phyloP scores from a whole-genome alignment of 1,140 invertebrate genomes.

The Drosophila lini region DNA sequence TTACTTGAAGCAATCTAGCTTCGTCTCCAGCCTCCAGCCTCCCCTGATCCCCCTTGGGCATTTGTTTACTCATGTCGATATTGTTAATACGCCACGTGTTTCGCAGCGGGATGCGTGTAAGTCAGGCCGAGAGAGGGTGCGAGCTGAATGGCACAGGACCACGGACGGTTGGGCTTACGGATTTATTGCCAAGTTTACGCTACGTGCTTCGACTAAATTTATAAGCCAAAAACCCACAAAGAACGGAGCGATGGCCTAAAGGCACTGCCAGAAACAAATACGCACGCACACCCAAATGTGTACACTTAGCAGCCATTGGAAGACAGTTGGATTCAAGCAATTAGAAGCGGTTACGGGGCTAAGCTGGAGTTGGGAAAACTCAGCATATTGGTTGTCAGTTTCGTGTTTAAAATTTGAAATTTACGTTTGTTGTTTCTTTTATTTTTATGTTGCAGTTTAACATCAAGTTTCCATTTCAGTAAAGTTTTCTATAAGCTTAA shows the following conservation, averaged over 20 bases:
- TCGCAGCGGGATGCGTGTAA: constrained; percentile 44
- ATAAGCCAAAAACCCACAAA: constrained; percentile 68
- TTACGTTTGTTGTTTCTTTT: not conserved
- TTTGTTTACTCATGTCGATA: constrained; percentile 80
- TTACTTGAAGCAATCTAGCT: constrained; percentile 52
- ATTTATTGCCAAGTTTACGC: constrained; percentile 81
- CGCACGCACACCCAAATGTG: constrained; percentile 38
- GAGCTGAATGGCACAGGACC: constrained; percentile 8
- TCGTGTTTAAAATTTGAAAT: not conserved
- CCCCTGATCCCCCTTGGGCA: constrained; percentile 50
- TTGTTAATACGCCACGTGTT: constrained; percentile 81
- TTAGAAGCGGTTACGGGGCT: constrained; percentile 29
- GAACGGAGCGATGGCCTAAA: constrained; percentile 40
- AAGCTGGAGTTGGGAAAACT: not conserved
- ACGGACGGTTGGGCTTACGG: constrained; percentile 64
- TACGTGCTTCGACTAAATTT: constrained; percentile 79
- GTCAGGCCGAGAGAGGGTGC: constrained; percentile 10
- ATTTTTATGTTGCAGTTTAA: no score
- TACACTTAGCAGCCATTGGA: constrained; percentile 29
- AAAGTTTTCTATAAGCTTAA: no score
- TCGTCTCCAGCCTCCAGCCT: constrained; percentile 12
- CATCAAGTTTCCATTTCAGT: no score
- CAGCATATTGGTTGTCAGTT: not conserved
- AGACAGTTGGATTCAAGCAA: constrained; percentile 37
- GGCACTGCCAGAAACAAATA: constrained; percentile 51